Conservation (phyloP, 2,888 invertebrate species). For the Trilocha varians region DNA sequence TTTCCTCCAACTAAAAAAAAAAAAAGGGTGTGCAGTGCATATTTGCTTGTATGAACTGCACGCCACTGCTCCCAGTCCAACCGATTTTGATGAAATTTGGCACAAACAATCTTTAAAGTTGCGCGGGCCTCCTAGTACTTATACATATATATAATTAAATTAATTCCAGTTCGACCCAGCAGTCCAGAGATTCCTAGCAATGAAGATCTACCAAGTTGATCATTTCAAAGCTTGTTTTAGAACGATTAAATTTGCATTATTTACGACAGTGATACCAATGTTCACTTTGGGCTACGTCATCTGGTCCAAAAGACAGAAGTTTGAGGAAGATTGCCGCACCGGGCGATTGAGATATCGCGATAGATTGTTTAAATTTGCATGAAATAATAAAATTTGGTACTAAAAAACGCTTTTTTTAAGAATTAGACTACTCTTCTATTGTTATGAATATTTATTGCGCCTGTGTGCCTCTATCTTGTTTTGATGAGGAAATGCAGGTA, state of each 20-base stretch:
- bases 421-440: too few species aligned
- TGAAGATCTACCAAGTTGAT: slow-evolving; percentile 75
- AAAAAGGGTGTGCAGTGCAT: too few species aligned
- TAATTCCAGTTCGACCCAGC: slow-evolving; percentile 83
- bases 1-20: too few species aligned
- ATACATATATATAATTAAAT: background rate
- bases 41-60: too few species aligned
- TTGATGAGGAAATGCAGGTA: too few species aligned
- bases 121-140: background rate
- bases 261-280: slow-evolving; percentile 69
- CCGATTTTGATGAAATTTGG: too few species aligned
- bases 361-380: slow-evolving; percentile 72
- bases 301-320: slow-evolving; percentile 53
- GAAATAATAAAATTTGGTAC: background rate
- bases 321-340: slow-evolving; percentile 72
- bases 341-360: slow-evolving; percentile 82
- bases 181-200: slow-evolving; percentile 78
- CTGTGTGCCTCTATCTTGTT: too few species aligned
- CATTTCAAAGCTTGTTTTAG: slow-evolving; percentile 76
- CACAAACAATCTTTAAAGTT: too few species aligned
- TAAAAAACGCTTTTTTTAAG: too few species aligned
- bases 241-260: slow-evolving; percentile 54
- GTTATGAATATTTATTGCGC: too few species aligned
- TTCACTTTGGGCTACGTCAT: slow-evolving; percentile 58
- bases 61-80: too few species aligned